Conservation (phyloP, 2,888 invertebrate genomes). For the Hemithea aestivaria region DNA sequence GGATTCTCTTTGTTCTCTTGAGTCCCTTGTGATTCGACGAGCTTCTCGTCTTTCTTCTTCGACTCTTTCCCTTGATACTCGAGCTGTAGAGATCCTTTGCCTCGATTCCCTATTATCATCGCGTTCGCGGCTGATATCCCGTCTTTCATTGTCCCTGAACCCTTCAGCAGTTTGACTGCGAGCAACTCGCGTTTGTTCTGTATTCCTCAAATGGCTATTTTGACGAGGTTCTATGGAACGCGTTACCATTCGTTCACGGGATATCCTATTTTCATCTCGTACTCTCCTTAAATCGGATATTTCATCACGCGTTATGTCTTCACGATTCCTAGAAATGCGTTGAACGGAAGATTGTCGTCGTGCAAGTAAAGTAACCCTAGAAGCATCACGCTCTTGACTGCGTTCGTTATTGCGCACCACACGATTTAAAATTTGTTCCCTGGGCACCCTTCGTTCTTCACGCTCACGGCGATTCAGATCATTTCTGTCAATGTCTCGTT, state of each 20-base stretch:
- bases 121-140: conserved; percentile 4
- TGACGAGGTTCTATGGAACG: conserved; percentile 1
- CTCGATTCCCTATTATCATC: conserved; percentile 4
- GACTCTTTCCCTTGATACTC: too few relatives aligned
- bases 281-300: not conserved
- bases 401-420: conserved; percentile 2
- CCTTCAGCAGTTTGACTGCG: conserved; percentile 5
- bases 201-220: not conserved
- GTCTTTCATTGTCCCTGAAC: conserved; percentile 3
- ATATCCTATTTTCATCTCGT: not conserved
- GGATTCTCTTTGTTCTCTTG: conserved; percentile 7
- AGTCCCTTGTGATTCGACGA: conserved; percentile 3
- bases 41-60: conserved; percentile 1
- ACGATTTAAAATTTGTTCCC: conserved; percentile 1
- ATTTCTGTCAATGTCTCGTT: not conserved
- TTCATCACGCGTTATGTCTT: not conserved
- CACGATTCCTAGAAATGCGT: conserved; percentile 1
- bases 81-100: not conserved
- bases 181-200: conserved; percentile 3
- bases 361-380: not conserved
- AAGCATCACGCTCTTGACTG: not conserved
- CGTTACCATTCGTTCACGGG: not conserved
- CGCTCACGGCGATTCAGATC: conserved; percentile 4
- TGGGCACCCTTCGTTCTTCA: conserved; percentile 1
- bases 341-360: not conserved